phyloP scores from a whole-genome alignment of 1,140 invertebrate genomes.

The Geopemphigus sp. region DNA sequence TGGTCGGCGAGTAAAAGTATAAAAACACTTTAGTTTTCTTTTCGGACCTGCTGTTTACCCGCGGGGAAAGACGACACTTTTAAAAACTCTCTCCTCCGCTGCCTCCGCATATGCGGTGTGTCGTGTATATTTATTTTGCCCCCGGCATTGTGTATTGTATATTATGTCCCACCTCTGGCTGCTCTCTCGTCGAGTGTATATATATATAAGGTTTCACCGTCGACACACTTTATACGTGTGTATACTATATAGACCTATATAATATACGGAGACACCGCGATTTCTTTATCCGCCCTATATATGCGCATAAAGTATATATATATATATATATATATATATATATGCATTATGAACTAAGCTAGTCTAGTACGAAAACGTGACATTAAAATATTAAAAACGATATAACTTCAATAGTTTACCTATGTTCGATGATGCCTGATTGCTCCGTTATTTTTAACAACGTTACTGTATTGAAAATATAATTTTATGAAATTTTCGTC shows the following conservation, averaged over 20 bases:
- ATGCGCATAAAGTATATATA: too few relatives aligned
- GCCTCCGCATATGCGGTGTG: neutral
- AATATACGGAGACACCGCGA: neutral
- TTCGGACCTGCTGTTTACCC: slow-evolving; percentile 44
- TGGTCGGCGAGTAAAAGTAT: slow-evolving; percentile 14
- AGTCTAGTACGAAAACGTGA: too few relatives aligned
- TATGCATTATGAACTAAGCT: too few relatives aligned
- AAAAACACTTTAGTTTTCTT: slow-evolving; percentile 46
- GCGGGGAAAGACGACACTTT: slow-evolving; percentile 42
- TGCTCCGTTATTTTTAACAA: too few relatives aligned
- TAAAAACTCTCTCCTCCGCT: slow-evolving; percentile 18
- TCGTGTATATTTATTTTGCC: slow-evolving; percentile 31
- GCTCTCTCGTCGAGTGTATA: neutral
- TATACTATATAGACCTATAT: neutral
- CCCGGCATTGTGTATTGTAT: neutral
- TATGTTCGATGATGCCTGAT: too few relatives aligned
- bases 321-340: too few relatives aligned
- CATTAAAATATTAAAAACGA: too few relatives aligned
- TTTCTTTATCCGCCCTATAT: neutral
- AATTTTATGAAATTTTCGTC: too few relatives aligned
- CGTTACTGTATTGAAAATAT: too few relatives aligned
- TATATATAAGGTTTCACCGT: neutral
- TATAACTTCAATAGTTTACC: too few relatives aligned
- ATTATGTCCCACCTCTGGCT: neutral
- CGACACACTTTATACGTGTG: neutral